These are phyloP conservation scores for Lepisosteus oculatus DNA, from an alignment of 2,113 vertebrate species.

Conservation along the genomic window DNA sequence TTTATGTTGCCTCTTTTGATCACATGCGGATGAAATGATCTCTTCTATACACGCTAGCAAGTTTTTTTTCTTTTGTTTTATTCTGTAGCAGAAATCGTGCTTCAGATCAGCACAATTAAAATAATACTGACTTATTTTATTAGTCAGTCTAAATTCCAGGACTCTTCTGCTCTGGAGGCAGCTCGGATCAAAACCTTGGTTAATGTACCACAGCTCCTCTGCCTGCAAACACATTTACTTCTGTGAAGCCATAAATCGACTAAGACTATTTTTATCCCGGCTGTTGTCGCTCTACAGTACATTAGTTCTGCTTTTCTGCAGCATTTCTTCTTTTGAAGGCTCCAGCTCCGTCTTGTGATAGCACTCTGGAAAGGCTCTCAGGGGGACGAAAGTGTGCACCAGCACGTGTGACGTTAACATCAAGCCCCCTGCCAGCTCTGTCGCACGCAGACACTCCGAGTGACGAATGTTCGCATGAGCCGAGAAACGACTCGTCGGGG, in stretches of 20 bases:
- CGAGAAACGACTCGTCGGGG: too few relatives aligned
- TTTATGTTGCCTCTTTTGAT: too few relatives aligned
- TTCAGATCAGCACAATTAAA: too few relatives aligned
- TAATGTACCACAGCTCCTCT: constrained; percentile 14
- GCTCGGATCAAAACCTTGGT: constrained; percentile 9
- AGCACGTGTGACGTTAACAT: background rate
- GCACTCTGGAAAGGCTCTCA: background rate
- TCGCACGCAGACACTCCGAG: background rate
- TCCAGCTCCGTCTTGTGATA: background rate
- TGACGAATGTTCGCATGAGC: too few relatives aligned
- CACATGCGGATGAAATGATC: too few relatives aligned
- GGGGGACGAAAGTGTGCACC: background rate
- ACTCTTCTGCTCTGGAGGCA: background rate
- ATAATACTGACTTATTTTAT: too few relatives aligned
- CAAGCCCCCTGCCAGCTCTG: background rate
- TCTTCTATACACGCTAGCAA: too few relatives aligned
- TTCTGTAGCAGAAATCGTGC: too few relatives aligned
- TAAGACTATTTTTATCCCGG: constrained; percentile 16
- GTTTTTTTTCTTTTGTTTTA: too few relatives aligned
- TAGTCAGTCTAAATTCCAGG: too few relatives aligned
- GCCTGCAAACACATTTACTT: constrained; percentile 20
- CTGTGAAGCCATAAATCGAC: constrained; percentile 7
- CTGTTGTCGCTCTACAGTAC: constrained; percentile 7
- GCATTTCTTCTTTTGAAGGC: background rate
- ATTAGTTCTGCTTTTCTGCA: background rate